Percentiles rank a stretch among this genome's conserved stretches.
Evolutionary conservation across 1,140 invertebrate genomes (phyloP).

Genomic region (Archivesica marissinica): DNA sequence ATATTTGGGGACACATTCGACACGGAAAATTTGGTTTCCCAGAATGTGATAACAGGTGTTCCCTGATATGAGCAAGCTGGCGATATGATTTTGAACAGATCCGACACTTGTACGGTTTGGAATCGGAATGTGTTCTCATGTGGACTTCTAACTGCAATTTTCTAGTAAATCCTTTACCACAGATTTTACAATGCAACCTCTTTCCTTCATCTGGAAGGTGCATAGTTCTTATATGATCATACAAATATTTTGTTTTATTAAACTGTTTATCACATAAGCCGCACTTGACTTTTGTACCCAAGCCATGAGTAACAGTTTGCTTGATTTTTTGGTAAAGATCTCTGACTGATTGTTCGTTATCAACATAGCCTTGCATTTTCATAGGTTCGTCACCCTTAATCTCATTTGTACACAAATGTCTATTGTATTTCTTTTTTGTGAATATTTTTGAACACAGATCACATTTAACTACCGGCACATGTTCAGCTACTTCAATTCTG

Average conservation of each 20-base stretch:
- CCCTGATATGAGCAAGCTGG: conserved; percentile 25
- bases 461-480: background rate
- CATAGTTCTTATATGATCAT: background rate
- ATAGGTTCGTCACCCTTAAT: background rate
- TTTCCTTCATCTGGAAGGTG: conserved; percentile 10
- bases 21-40: background rate
- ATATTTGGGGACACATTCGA: background rate
- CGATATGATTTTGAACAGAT: conserved; percentile 21
- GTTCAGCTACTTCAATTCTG: background rate
- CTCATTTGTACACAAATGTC: background rate
- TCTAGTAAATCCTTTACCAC: background rate
- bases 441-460: background rate
- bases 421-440: background rate
- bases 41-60: conserved; percentile 11
- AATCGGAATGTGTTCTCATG: conserved; percentile 5
- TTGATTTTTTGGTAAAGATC: background rate
- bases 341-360: background rate
- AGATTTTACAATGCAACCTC: background rate
- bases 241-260: background rate
- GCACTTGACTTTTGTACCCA: background rate
- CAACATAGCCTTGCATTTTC: background rate
- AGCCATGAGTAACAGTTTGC: background rate
- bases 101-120: conserved; percentile 21
- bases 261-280: background rate
- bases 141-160: background rate